Evolutionary conservation across 2,888 invertebrate genomes (phyloP).

Genomic region (Slavum lentiscoides): DNA sequence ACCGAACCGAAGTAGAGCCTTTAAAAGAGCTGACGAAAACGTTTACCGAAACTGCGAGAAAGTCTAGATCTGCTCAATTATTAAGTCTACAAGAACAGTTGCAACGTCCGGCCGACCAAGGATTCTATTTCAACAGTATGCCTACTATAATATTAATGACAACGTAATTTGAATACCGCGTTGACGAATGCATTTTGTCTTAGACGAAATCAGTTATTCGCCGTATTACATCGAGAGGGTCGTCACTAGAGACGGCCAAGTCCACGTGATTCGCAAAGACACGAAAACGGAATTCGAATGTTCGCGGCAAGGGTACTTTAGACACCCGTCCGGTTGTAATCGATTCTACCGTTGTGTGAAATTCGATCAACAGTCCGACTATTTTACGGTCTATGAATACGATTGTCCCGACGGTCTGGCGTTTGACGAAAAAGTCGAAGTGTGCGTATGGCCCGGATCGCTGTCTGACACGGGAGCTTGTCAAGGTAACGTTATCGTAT

Average conservation of each 20-base stretch:
- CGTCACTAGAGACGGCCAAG: slow-evolving; percentile 73
- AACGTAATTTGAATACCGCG: not conserved
- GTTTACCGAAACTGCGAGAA: slow-evolving; percentile 63
- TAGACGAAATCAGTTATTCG: slow-evolving; percentile 69
- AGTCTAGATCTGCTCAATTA: slow-evolving; percentile 68
- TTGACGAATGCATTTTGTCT: not conserved
- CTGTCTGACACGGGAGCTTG: slow-evolving; percentile 73
- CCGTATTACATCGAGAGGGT: slow-evolving; percentile 74
- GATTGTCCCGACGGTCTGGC: slow-evolving; percentile 78
- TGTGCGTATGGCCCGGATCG: slow-evolving; percentile 81
- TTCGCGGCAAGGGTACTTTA: slow-evolving; percentile 73
- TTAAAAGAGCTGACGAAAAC: slow-evolving; percentile 58
- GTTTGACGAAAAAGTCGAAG: slow-evolving; percentile 75
- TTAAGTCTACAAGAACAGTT: slow-evolving; percentile 68
- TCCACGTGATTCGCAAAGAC: slow-evolving; percentile 73
- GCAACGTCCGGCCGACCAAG: slow-evolving; percentile 36
- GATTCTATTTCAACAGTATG: slow-evolving; percentile 49
- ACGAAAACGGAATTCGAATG: slow-evolving; percentile 76
- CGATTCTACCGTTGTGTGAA: slow-evolving; percentile 81
- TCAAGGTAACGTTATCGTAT: slow-evolving; percentile 62
- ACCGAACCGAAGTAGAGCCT: slow-evolving; percentile 55
- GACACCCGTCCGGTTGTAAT: slow-evolving; percentile 51
- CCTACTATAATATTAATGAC: not conserved
- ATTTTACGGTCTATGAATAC: slow-evolving; percentile 79
- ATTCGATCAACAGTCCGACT: slow-evolving; percentile 74